Conservation (phyloP, 1,140 invertebrate genomes). For the Harpegnathos saltator region DNA sequence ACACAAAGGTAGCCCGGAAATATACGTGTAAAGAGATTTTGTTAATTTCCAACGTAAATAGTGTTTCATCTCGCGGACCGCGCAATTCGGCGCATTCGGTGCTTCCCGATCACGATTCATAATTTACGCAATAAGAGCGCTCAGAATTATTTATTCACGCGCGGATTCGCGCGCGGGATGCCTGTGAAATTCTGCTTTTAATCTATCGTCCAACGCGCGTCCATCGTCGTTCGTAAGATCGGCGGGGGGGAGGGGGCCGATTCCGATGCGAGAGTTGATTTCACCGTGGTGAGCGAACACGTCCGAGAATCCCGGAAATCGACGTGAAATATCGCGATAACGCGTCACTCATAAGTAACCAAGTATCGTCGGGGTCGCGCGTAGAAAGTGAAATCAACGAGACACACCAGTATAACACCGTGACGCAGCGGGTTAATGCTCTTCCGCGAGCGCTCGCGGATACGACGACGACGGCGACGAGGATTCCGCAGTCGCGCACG, state of each 20-base stretch:
- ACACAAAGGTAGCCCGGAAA: no score
- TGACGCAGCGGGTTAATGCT: constrained; percentile 29
- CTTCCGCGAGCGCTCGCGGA: background rate
- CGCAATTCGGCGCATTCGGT: background rate
- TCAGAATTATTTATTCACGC: background rate
- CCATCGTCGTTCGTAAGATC: background rate
- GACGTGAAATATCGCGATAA: constrained; percentile 1
- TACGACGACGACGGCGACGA: no score
- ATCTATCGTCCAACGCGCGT: no score
- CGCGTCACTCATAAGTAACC: constrained; percentile 10
- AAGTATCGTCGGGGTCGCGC: background rate
- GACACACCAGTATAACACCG: background rate
- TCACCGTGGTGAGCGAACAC: no score
- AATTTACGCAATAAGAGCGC: background rate
- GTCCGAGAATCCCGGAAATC: constrained; percentile 31
- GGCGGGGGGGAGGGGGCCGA: no score
- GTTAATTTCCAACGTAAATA: background rate
- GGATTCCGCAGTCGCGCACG: background rate
- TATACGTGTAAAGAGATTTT: background rate
- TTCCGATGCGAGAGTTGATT: no score
- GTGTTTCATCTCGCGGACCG: background rate
- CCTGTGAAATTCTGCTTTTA: background rate
- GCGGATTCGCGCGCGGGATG: background rate
- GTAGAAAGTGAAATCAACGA: constrained; percentile 56
- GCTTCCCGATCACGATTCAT: background rate